Conservation (phyloP, 2,888 invertebrate species). For the Aleiodes testaceus region DNA sequence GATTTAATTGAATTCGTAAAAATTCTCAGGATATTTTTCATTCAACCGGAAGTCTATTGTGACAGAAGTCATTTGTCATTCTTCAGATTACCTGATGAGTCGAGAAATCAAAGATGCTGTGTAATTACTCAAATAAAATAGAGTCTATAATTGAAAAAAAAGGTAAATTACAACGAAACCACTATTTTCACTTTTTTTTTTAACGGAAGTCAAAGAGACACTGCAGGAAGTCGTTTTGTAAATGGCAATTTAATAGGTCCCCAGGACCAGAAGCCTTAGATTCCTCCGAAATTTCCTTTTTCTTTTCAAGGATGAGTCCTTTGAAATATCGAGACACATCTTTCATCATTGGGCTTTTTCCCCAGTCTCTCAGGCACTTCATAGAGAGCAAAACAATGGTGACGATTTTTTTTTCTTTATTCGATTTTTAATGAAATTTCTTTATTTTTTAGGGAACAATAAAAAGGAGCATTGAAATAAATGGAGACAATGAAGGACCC, state of each 20-base stretch:
- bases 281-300: not conserved
- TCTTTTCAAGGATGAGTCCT: not conserved
- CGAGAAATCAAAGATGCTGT: not conserved
- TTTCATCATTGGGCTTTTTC: constrained; percentile 22
- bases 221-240: constrained; percentile 33
- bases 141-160: constrained; percentile 29
- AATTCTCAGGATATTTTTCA: no score
- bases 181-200: constrained; percentile 10
- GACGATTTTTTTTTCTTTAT: not conserved
- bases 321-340: not conserved
- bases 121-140: constrained; percentile 16
- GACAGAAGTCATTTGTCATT: constrained; percentile 2
- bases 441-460: no score
- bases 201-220: constrained; percentile 24
- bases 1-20: no score
- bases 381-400: constrained; percentile 5
- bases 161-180: not conserved
- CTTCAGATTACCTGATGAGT: not conserved
- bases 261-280: not conserved
- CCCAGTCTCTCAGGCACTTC: not conserved
- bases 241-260: constrained; percentile 29
- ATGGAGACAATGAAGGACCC: constrained; percentile 14
- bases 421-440: not conserved
- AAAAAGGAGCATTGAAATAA: constrained; percentile 10
- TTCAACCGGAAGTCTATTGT: not conserved